Evolutionary conservation across 2,888 invertebrate species (phyloP).

Genomic region (Lepas anatifera): DNA sequence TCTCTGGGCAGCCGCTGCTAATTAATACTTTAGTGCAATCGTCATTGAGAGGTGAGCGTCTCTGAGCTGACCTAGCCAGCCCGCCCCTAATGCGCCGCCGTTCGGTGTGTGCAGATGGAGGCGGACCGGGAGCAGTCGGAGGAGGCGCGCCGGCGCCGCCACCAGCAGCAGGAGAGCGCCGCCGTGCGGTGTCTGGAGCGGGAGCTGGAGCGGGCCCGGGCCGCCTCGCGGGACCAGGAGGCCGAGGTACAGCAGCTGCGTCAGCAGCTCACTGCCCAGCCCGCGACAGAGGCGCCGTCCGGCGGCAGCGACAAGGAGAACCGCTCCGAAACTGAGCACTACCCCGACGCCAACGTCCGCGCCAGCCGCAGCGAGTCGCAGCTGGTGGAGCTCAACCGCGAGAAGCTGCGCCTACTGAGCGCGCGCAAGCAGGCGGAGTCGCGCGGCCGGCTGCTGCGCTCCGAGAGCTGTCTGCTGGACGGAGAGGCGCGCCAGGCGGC

Average conservation of each 20-base stretch:
- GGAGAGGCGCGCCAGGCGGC: not conserved
- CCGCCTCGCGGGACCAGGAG: not conserved
- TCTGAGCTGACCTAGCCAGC: too few species aligned
- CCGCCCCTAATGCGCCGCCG: too few species aligned
- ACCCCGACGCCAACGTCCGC: too few species aligned
- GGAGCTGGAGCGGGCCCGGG: not conserved
- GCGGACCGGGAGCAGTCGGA: slow-evolving; percentile 5
- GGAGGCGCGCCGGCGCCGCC: not conserved
- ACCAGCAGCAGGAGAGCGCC: slow-evolving; percentile 8
- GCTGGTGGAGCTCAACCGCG: not conserved
- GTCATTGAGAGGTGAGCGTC: too few species aligned
- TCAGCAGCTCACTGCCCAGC: not conserved
- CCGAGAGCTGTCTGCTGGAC: slow-evolving; percentile 1
- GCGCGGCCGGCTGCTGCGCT: not conserved
- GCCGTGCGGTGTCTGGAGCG: slow-evolving; percentile 9
- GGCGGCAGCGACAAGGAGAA: not conserved
- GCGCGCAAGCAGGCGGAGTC: not conserved
- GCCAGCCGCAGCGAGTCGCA: slow-evolving; percentile 4
- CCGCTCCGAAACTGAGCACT: too few species aligned
- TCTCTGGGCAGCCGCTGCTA: too few species aligned
- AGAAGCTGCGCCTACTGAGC: slow-evolving; percentile 6
- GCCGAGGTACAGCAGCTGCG: not conserved
- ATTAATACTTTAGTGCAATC: too few species aligned
- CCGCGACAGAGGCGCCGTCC: not conserved
- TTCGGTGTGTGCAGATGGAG: not conserved